Evolutionary conservation across 2,113 vertebrate genomes (phyloP), one percentile per base, ranked within the genome.

Genomic region (Chloropsis cyanopogon): DNA sequence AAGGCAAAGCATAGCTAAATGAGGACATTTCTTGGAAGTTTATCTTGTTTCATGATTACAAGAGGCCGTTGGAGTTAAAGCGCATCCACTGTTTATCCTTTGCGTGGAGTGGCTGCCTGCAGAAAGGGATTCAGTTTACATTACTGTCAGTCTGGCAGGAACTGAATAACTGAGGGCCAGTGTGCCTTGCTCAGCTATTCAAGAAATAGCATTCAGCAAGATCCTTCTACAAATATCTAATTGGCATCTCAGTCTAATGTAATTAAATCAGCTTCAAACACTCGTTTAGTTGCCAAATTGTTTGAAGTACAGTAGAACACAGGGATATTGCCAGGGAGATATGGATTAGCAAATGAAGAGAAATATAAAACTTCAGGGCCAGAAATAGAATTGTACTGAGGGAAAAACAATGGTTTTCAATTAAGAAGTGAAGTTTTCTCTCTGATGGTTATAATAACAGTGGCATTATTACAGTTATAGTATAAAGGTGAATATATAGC

Each of bases 21-120:
- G 44, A 88, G 85, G 70, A 71, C 25, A 33, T 64, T 90, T 86
- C 54, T 83, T 56, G 49, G 20, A 46, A 93, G 37, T 88, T 94
- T 52, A 49, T 94, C 3, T 64, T 75, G 54, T 71, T 44, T 22
- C 59, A 41, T 19, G 20, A 92, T 71, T 88, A 64, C 70, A 70
- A 89, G 60, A 90, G 66, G 75, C 63, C 44, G 16, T 73, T 37
- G 52, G 84, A 23, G 69, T 72, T 56, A 31, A 66, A 87, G 68
- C 7, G 4, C 88, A 93, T 39, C 41, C 57, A 72, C 50, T 93
- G 83, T 94, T 95, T 93, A 82, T 42, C 63, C 87, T 94, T 85
- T 54, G 61, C 63, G 24, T 56, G 50, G 70, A 86, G 39, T 22
- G 71, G 81, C 88, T 94, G 77, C 54, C 50, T 23, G 71, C 56